Evolutionary conservation across 2,797 vertebrate genomes (phyloP).

Genomic region (Cossypha heuglini): DNA sequence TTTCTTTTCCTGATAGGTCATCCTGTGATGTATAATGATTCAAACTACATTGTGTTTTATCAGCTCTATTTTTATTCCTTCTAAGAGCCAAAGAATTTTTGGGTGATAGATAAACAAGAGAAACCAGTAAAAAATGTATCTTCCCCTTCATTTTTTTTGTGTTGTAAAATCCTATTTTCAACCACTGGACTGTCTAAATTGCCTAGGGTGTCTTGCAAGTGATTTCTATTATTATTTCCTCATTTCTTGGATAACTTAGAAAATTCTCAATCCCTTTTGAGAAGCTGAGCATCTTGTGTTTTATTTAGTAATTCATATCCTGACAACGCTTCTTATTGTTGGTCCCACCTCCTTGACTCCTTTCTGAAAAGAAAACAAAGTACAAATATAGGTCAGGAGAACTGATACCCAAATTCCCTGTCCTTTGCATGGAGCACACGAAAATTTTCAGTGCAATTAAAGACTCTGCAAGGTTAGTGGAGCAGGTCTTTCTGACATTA

Average conservation of each 20-base stretch:
- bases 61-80: not conserved
- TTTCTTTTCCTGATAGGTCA: not conserved
- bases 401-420: not conserved
- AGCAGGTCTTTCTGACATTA: not conserved
- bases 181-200: not conserved
- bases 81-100: not conserved
- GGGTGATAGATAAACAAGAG: not conserved
- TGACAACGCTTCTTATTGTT: not conserved
- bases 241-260: not conserved
- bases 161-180: not conserved
- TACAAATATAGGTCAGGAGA: conserved; percentile 21
- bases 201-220: not conserved
- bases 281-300: not conserved
- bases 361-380: not conserved
- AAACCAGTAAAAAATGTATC: not conserved
- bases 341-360: not conserved
- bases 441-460: conserved; percentile 11
- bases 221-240: not conserved
- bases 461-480: not conserved
- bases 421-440: not conserved
- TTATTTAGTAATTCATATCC: not conserved
- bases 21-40: not conserved
- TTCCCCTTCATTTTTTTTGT: not conserved
- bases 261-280: not conserved
- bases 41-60: not conserved